Conservation (phyloP, 2,888 invertebrate species). For the Ctena decussata region DNA sequence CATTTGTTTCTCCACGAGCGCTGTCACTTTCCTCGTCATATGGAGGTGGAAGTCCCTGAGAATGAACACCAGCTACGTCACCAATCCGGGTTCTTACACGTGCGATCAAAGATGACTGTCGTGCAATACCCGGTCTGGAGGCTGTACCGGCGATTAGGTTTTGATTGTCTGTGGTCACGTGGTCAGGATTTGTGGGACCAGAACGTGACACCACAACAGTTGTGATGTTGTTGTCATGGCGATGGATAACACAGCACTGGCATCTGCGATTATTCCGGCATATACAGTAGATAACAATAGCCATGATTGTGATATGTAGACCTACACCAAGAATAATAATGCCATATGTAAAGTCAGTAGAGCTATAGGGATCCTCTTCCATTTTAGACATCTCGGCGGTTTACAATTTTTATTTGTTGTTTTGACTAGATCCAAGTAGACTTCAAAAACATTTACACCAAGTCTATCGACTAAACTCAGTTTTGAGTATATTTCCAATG, state of each 20-base stretch:
- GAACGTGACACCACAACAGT: neutral
- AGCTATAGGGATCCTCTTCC: neutral
- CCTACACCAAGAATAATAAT: conserved; percentile 3
- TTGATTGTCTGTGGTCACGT: neutral
- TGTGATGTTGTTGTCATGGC: conserved; percentile 9
- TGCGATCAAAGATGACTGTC: conserved; percentile 36
- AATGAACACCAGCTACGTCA: neutral
- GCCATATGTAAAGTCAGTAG: neutral
- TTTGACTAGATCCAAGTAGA: too few relatives aligned
- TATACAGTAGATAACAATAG: conserved; percentile 25
- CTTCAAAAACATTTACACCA: too few relatives aligned
- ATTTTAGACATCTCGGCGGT: too few relatives aligned
- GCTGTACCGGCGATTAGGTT: neutral
- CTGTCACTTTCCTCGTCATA: conserved; percentile 11
- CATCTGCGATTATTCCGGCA: conserved; percentile 25
- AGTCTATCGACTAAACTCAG: too few relatives aligned
- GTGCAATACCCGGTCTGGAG: conserved; percentile 20
- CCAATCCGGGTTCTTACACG: conserved; percentile 23
- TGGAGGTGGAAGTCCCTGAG: conserved; percentile 15
- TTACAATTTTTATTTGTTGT: too few relatives aligned
- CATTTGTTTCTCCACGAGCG: conserved; percentile 1
- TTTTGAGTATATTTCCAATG: too few relatives aligned
- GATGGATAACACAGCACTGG: neutral
- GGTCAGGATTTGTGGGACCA: neutral
- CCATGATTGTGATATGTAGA: conserved; percentile 13